These are phyloP conservation scores for Musca domestica DNA, from an alignment of 1,140 invertebrate species.

Conservation along the genomic window DNA sequence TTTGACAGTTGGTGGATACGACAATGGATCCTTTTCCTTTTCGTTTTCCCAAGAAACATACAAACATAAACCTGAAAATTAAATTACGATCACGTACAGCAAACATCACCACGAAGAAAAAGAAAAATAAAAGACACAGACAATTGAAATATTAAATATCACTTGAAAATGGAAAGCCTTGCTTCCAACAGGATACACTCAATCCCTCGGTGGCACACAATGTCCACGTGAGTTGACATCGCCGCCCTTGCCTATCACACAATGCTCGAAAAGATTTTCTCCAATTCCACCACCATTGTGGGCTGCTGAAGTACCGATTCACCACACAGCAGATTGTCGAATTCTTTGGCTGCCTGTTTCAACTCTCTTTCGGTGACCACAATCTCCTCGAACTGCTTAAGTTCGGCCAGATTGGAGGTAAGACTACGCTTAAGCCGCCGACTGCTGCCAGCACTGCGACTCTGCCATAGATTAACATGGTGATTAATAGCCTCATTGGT, in stretches of 20 bases:
- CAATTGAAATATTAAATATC: no score
- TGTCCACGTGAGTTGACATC: neutral
- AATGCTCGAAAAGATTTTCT: conserved; percentile 2
- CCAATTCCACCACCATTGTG: neutral
- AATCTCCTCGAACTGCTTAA: conserved; percentile 41
- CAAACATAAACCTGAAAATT: no score
- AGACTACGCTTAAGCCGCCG: neutral
- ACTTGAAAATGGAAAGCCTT: no score
- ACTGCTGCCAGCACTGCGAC: neutral
- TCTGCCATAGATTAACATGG: conserved; percentile 6
- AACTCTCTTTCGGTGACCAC: conserved; percentile 43
- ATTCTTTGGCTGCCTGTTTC: conserved; percentile 32
- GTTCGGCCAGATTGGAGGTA: conserved; percentile 26
- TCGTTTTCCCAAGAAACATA: no score
- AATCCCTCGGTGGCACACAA: no score
- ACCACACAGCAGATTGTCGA: conserved; percentile 27
- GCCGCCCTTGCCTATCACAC: neutral
- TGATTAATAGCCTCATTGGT: neutral
- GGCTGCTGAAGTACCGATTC: neutral
- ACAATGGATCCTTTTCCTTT: no score
- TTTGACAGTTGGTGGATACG: no score
- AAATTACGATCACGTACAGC: no score
- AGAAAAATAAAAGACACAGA: no score
- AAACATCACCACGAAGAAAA: no score
- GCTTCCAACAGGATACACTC: no score